These are phyloP conservation scores for Paralichthys olivaceus DNA, from an alignment of 2,113 vertebrate species.

Conservation along the genomic window DNA sequence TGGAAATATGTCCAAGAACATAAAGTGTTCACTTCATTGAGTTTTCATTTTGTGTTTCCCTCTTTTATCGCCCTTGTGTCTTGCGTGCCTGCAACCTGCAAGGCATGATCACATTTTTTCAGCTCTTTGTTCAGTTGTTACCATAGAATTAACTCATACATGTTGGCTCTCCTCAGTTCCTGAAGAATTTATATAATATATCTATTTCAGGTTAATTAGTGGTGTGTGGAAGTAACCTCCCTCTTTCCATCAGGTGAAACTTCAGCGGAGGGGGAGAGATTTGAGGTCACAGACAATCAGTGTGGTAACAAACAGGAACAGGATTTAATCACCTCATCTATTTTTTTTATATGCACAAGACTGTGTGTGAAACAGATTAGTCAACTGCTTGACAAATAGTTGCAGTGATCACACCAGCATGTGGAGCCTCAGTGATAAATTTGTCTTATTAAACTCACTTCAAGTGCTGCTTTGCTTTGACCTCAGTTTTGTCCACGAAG, in stretches of 20 bases:
- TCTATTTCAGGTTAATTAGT: not conserved
- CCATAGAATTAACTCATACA: not conserved
- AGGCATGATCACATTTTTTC: too few relatives aligned
- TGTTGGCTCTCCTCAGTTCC: not conserved
- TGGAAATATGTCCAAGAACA: conserved; percentile 2
- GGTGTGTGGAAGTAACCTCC: conserved; percentile 22
- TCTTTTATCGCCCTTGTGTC: not conserved
- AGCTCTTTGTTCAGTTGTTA: too few relatives aligned
- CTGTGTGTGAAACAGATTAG: conserved; percentile 26
- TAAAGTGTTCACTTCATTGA: not conserved
- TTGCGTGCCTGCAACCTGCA: not conserved
- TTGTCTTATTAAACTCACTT: conserved; percentile 13
- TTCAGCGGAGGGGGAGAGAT: not conserved
- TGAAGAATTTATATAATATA: not conserved
- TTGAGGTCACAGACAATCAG: conserved; percentile 44
- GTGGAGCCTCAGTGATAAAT: conserved; percentile 17
- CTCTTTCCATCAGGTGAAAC: conserved; percentile 31
- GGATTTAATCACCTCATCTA: conserved; percentile 47
- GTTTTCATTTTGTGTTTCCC: conserved; percentile 13
- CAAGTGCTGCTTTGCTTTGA: conserved; percentile 30
- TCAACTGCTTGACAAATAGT: conserved; percentile 52
- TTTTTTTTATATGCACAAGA: conserved; percentile 38
- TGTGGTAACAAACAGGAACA: conserved; percentile 25
- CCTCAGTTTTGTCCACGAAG: conserved; percentile 38
- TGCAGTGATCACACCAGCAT: conserved; percentile 1